Evolutionary conservation across 64 coral and sea anemone genomes (phyloP), one percentile per base, ranked within the genome.

Genomic region (Anthopleura sola): DNA sequence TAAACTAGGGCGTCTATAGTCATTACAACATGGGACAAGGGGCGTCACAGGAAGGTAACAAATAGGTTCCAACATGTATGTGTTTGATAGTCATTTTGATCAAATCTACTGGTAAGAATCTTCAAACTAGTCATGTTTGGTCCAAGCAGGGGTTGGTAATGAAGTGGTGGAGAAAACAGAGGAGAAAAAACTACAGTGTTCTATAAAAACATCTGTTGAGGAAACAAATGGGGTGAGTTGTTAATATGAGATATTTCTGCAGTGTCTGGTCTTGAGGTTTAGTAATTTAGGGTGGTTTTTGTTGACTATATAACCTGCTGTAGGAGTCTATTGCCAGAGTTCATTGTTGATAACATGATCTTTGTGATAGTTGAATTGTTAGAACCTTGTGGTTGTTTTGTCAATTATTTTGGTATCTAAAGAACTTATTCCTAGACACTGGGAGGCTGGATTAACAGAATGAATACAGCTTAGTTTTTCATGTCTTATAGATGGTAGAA

Each of bases 1-100:
- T 38, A 15, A 81, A 1, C 32, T 57, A 49, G 24, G 44, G 50
- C 53, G 44, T 54, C 37, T 75, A 19, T 23, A 32, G 16, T 37
- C 37, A 77, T 90, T 82, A 46, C 83, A 87, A 13, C 34, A 97
- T 97, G 94, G 94, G 94, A 56, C 94, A 97, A n/a, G 94, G 88
- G 31, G 75, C 87, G 80, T 92, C 94, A 24, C 92, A 92, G 78
- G 86, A 92, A 97, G 94, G 94, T 97, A 93, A 88, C 90, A 93
- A 88, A 16, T 12, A 89, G 80, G 26, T 47, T 17, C 21, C 46
- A 2, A 16, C 28, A 28, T 10, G n/a, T 78, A 28, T 10, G n/a
- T 78, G 19, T 53, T 38, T 49, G 81, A 32, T 36, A 37, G 23
- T 83, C 53, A 39, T 36, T 54, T 83, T 57, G n/a, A 60, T 36